A percentile compares a stretch with the other conserved stretches of the same genome.
phyloP scores from a whole-genome alignment of 2,888 invertebrate genomes.

The Amphipyra tragopoginis region DNA sequence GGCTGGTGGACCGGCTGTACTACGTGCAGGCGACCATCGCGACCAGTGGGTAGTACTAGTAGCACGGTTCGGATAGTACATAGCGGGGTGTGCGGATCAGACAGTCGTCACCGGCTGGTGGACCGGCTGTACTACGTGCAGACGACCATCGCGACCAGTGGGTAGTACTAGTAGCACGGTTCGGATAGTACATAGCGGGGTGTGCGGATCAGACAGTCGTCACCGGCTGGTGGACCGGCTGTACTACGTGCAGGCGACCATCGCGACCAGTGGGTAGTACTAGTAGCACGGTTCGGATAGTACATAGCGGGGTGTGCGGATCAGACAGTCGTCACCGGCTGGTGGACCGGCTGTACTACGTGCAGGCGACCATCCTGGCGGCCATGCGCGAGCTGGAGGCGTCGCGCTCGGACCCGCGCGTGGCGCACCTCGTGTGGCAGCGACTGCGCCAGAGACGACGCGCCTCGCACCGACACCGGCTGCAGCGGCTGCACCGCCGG shows the following conservation, averaged over 20 bases:
- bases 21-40: no score
- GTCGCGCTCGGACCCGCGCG: constrained; percentile 73
- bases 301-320: constrained; percentile 66
- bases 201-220: no score
- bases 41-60: constrained; percentile 10
- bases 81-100: constrained; percentile 73
- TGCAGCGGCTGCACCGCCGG: background rate
- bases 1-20: no score
- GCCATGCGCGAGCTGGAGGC: constrained; percentile 67
- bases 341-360: constrained; percentile 77
- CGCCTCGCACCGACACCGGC: background rate
- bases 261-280: constrained; percentile 16
- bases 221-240: no score
- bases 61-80: constrained; percentile 58
- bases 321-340: constrained; percentile 84
- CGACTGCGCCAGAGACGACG: constrained; percentile 47
- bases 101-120: constrained; percentile 82
- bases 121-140: constrained; percentile 77
- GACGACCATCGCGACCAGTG: constrained; percentile 63
- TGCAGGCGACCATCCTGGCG: constrained; percentile 65
- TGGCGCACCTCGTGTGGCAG: constrained; percentile 63
- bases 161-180: no score
- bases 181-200: no score
- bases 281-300: constrained; percentile 48
- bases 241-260: no score